phyloP scores from a whole-genome alignment of 2,113 vertebrate species.

The Nansenia antarctica region DNA sequence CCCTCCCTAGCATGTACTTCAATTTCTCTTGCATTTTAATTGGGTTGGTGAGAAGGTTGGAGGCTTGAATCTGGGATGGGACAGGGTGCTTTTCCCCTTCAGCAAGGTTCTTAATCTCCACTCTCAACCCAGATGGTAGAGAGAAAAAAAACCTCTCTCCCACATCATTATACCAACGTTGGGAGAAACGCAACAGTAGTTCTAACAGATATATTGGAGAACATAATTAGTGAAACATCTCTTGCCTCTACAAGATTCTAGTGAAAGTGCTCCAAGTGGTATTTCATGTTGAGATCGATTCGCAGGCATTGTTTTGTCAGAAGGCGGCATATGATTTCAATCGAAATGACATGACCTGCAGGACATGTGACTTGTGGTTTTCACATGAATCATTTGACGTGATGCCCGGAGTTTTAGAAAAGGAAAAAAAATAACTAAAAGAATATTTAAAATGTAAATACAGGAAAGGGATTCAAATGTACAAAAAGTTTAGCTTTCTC shows the following conservation, averaged over 20 bases:
- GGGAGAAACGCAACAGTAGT: conserved; percentile 13
- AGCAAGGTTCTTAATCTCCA: conserved; percentile 42
- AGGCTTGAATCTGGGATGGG: conserved; percentile 35
- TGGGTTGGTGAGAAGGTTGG: conserved; percentile 35
- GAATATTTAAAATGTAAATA: no score
- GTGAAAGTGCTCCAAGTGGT: no score
- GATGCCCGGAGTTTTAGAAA: no score
- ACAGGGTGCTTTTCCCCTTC: conserved; percentile 20
- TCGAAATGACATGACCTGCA: background rate
- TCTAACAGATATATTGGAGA: conserved; percentile 32
- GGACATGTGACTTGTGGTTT: background rate
- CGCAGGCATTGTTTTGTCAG: conserved; percentile 29
- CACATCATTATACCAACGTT: background rate
- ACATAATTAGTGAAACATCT: conserved; percentile 55
- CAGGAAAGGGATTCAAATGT: background rate
- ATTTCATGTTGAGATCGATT: no score
- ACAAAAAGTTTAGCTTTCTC: no score
- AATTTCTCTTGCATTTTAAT: conserved; percentile 48
- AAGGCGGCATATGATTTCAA: conserved; percentile 1
- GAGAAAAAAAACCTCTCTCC: conserved; percentile 25
- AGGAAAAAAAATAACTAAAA: no score
- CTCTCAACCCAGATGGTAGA: conserved; percentile 28
- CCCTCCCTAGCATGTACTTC: conserved; percentile 28
- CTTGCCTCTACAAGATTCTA: no score
- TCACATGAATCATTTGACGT: background rate